Base-by-base conservation (phyloP, 2,888 invertebrate species). In the Drosophila monieri region DNA sequence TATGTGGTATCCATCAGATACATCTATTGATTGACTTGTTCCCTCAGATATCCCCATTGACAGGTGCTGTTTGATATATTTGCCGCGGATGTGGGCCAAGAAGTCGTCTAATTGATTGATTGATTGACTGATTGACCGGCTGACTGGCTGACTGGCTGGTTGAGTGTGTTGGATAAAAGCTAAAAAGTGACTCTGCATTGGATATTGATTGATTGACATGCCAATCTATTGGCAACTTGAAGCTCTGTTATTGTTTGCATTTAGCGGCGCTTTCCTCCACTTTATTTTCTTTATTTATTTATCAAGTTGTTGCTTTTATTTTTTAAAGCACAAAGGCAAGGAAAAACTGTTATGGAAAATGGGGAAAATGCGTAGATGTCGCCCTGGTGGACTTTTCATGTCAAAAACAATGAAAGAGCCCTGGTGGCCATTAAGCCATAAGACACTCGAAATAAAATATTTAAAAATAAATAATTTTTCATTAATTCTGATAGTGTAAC, bases 151-250 rank as follows among this genome's bases (percentile, higher is more conserved):
- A 48, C 10, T 47, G 15, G 10, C 3, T 30, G 48, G 30, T 51
- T 39, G 57, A 48, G 49, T 49, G 56, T 56, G 51, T 43, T 15
- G 3, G 2, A 10, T 3, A 21, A 43, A 4, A 47, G 27, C 39
- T 48, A 35, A n/a, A n/a, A 57, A 48, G 54, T 66, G 61, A 41
- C 44, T 59, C 62, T 23, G 18, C 58, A 27, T 15, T 51, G 21
- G 30, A 49, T 53, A 71, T 49, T 65, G 57, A 74, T 60, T 44
- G 66, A 65, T 65, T 46, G 66, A 52, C 62, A 30, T 37, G 65
- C 51, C 64, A 62, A 62, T 62, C 62, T 62, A 62, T 44, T 73
- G 79, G 76, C 85, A 73, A 78, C 58, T 69, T 58, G 73, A 69
- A 55, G 70, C 65, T 53, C 61, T 77, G 84, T 73, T 80, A 60